Evolutionary conservation across 2,113 vertebrate species (phyloP).

Genomic region (Sinocyclocheilus anophthalmus): DNA sequence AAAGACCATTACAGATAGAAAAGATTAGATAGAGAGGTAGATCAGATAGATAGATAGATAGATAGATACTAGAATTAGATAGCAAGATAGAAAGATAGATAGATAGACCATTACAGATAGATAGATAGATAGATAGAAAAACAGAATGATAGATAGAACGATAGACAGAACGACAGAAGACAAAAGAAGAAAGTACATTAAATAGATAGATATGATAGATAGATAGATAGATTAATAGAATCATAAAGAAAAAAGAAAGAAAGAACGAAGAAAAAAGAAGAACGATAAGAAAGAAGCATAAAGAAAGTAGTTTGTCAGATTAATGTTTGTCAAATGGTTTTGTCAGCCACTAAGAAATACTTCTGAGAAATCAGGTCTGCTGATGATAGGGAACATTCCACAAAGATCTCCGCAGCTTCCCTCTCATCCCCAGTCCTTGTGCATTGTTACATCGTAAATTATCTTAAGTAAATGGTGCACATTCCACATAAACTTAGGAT

Average conservation of each 20-base stretch:
- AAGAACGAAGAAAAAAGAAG: no score
- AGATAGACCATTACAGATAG: no score
- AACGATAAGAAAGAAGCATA: no score
- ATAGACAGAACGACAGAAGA: no score
- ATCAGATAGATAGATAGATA: not conserved
- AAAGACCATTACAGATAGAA: no score
- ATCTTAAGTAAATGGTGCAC: slow-evolving; percentile 1
- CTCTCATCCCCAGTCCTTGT: not conserved
- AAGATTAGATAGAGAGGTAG: not conserved
- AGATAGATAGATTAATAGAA: no score
- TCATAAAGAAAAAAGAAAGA: no score
- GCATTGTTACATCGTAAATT: not conserved
- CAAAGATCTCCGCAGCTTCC: not conserved
- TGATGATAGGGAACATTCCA: not conserved
- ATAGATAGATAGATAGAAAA: not conserved
- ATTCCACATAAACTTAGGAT: not conserved
- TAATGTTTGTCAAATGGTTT: no score
- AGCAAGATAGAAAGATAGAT: not conserved
- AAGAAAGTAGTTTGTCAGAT: no score
- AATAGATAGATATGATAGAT: not conserved
- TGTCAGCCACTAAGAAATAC: no score
- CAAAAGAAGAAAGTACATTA: no score
- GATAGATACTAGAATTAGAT: not conserved
- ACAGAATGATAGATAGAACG: no score
- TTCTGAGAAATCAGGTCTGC: not conserved